Evolutionary conservation across 2,888 invertebrate genomes (phyloP).

Genomic region (Lampropteryx suffumata): DNA sequence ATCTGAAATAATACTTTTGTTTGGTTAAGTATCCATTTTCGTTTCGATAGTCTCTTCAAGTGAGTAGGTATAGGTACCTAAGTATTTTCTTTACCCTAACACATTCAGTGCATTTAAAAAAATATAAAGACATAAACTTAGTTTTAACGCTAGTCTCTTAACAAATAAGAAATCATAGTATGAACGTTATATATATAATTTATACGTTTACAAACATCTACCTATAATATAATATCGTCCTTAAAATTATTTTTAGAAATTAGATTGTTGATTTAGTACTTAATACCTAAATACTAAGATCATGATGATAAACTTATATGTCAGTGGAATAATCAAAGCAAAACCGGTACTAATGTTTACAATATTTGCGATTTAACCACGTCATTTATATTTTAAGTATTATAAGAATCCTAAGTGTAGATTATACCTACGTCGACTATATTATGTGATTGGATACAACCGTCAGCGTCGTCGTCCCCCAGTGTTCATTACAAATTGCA

Average conservation of each 20-base stretch:
- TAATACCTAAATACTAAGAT: not conserved
- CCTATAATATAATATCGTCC: too few relatives aligned
- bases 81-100: too few relatives aligned
- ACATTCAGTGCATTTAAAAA: not conserved
- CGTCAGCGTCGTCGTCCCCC: not conserved
- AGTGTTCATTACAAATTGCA: conserved; percentile 21
- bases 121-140: not conserved
- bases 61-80: too few relatives aligned
- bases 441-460: not conserved
- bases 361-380: conserved; percentile 11
- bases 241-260: not conserved
- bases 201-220: too few relatives aligned
- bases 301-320: not conserved
- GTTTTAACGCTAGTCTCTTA: too few relatives aligned
- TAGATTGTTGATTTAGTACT: conserved; percentile 5
- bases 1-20: too few relatives aligned
- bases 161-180: too few relatives aligned
- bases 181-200: too few relatives aligned
- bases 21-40: too few relatives aligned
- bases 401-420: too few relatives aligned
- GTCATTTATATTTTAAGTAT: conserved; percentile 21
- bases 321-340: conserved; percentile 24
- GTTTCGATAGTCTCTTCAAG: too few relatives aligned
- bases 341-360: conserved; percentile 28
- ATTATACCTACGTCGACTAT: too few relatives aligned